Percentiles rank a stretch among this genome's conserved stretches.
phyloP scores from a whole-genome alignment of 2,888 invertebrate genomes.

The Reticulitermes lucifugus region DNA sequence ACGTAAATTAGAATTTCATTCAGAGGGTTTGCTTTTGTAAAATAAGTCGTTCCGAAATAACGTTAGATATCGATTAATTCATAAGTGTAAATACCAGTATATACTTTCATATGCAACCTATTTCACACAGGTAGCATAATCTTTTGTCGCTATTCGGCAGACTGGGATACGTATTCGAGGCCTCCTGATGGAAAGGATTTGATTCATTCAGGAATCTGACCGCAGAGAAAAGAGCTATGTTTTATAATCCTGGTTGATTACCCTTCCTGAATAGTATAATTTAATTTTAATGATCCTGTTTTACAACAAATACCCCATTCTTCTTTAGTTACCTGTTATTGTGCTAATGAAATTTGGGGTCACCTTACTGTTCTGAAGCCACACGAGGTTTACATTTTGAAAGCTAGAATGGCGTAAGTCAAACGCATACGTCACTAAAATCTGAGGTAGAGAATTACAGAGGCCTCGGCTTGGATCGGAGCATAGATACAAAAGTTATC shows the following conservation, averaged over 20 bases:
- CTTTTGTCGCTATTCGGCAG: neutral
- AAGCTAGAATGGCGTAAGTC: neutral
- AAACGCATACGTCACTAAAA: neutral
- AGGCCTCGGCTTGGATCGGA: no score
- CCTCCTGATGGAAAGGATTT: neutral
- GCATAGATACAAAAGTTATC: no score
- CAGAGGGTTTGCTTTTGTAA: no score
- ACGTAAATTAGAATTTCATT: no score
- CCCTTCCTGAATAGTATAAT: neutral
- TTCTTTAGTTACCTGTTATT: neutral
- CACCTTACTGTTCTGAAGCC: neutral
- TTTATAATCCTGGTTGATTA: neutral
- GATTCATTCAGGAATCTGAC: neutral
- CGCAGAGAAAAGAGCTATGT: neutral
- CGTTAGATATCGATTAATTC: neutral
- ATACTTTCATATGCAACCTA: neutral
- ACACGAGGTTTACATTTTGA: neutral
- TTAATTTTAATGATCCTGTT: neutral
- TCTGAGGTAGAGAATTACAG: no score
- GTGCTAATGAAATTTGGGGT: neutral
- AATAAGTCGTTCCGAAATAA: neutral
- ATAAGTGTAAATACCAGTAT: neutral
- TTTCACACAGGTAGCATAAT: no score
- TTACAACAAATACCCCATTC: neutral
- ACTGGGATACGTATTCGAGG: neutral